Base-by-base conservation (phyloP, 1,140 invertebrate genomes). In the Pseudomyrmex flavicornis region DNA sequence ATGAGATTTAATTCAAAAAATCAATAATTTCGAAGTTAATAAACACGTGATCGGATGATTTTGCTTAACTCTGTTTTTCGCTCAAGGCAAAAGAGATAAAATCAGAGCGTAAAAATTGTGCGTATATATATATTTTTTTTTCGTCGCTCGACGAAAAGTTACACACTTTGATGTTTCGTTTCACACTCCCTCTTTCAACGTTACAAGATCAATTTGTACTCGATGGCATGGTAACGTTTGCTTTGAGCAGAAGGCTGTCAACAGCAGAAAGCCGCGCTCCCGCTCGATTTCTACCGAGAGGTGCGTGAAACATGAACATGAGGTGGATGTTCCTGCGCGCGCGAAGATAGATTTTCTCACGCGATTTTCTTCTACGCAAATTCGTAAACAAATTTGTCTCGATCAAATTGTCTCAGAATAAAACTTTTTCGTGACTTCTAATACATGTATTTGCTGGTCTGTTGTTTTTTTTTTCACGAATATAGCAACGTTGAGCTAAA, bases 211-310 rank as follows among this genome's bases (percentile, higher is more conserved):
- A 75, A 77, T 82, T 84, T 76, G 86, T 86, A 83, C 72, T 83
- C 59, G 79, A 54, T 26, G 54, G 73, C 72, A 84, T 87, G 86
- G 86, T 87, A 87, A 87, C 80, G 76, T 84, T 83, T 87, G 73
- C 85, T 84, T 66, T 83, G 85, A 87, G 85, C 85, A 86, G 56
- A 83, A 69, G 80, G 52, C 59, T 68, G 85, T 85, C 52, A 56
- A 69, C 61, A 35, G 35, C 35, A 35, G 63, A 61, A 77, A 70
- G 72, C 15, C 52, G 35, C 35, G 35, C 35, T 35, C 68, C 68
- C 77, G 77, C 77, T 73, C 72, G 54, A 48, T 66, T 61, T 83
- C 35, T 46, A 44, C 17, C n/a, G 56, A 17, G 63, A 58, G 69
- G 20, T 69, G 63, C 48, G 56, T 52, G 72, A 85, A 84, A 74